Conservation (phyloP, 2,113 vertebrate genomes). For the Pantherophis guttatus region DNA sequence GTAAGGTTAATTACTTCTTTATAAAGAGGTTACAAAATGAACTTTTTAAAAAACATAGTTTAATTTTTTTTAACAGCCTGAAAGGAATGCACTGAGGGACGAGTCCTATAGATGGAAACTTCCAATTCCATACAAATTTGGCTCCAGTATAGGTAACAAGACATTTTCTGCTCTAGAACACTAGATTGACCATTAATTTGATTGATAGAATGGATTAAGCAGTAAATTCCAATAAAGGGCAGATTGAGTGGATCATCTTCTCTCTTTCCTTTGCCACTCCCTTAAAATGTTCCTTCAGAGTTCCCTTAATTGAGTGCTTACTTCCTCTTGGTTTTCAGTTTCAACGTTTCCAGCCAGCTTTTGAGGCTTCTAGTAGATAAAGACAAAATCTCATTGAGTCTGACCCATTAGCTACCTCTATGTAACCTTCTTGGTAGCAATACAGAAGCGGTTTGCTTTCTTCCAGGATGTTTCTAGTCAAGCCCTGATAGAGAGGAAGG, state of each 20-base stretch:
- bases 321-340: background rate
- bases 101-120: conserved; percentile 73
- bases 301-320: background rate
- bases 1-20: conserved; percentile 25
- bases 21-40: background rate
- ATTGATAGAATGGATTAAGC: background rate
- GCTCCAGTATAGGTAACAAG: conserved; percentile 74
- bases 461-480: background rate
- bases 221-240: background rate
- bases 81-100: conserved; percentile 71
- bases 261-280: background rate
- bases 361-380: background rate
- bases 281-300: background rate
- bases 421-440: background rate
- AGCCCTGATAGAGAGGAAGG: background rate
- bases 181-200: background rate
- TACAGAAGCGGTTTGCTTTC: background rate
- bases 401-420: background rate
- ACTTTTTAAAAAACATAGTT: background rate
- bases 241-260: background rate
- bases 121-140: conserved; percentile 77
- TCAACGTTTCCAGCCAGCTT: background rate
- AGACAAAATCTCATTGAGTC: background rate
- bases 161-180: background rate
- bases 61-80: conserved; percentile 56